These are phyloP conservation scores for Archegozetes longisetosus DNA, from an alignment of 1,140 invertebrate genomes.

Conservation along the genomic window DNA sequence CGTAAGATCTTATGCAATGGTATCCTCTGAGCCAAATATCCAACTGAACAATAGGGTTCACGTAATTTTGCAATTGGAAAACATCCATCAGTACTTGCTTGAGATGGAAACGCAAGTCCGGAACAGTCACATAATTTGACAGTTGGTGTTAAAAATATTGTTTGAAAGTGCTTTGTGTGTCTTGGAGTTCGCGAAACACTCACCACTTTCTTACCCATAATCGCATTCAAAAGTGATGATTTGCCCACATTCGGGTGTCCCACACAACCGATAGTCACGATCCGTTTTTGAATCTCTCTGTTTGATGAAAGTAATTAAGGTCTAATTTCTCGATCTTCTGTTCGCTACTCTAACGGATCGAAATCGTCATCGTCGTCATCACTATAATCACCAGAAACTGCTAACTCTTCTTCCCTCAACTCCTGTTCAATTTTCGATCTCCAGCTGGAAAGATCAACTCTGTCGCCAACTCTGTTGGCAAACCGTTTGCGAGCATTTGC, in stretches of 20 bases:
- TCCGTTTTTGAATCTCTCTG: slow-evolving; percentile 59
- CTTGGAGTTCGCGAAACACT: slow-evolving; percentile 86
- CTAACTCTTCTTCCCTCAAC: slow-evolving; percentile 30
- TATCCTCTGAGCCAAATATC: slow-evolving; percentile 60
- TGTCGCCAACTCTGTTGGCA: slow-evolving; percentile 48
- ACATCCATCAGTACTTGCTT: slow-evolving; percentile 72
- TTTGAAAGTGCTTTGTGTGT: slow-evolving; percentile 95
- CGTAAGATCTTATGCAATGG: slow-evolving; percentile 54
- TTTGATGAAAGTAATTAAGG: slow-evolving; percentile 39
- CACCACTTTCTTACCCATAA: slow-evolving; percentile 75
- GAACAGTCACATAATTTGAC: slow-evolving; percentile 87
- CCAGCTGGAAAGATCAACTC: slow-evolving; percentile 65
- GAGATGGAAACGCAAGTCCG: slow-evolving; percentile 83
- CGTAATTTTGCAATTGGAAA: slow-evolving; percentile 87
- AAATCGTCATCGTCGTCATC: slow-evolving; percentile 11
- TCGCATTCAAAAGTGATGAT: slow-evolving; percentile 79
- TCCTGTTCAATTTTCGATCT: slow-evolving; percentile 64
- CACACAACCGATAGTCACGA: slow-evolving; percentile 77
- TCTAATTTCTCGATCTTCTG: slow-evolving; percentile 6
- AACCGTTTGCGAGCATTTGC: slow-evolving; percentile 49
- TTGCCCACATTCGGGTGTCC: slow-evolving; percentile 90
- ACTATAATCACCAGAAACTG: slow-evolving; percentile 30
- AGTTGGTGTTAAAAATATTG: slow-evolving; percentile 70
- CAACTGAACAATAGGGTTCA: slow-evolving; percentile 67
- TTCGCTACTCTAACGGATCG: background rate